These are phyloP conservation scores for Aythya baeri DNA, from an alignment of 2,113 vertebrate species.

Conservation along the genomic window DNA sequence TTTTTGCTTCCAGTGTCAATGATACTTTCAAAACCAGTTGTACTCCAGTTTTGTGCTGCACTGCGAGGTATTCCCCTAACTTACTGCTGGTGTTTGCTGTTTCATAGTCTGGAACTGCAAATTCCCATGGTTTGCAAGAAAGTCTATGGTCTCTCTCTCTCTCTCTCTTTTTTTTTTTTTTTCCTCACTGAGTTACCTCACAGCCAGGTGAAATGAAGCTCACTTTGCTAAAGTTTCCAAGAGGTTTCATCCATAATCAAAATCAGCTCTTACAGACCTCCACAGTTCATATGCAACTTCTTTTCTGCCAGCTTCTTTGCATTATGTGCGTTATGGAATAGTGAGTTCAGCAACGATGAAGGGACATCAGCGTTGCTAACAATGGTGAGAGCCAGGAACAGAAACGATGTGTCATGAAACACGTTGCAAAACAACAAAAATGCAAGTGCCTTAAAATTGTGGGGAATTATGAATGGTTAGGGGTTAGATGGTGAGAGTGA, in stretches of 20 bases:
- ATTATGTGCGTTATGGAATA: background rate
- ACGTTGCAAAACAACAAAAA: background rate
- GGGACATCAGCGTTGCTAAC: background rate
- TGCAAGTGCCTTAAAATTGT: too few relatives aligned
- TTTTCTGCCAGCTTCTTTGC: background rate
- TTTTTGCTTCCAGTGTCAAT: fast-evolving
- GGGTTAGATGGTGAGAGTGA: background rate
- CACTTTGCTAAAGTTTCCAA: background rate
- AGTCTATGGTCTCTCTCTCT: background rate
- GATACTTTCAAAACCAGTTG: background rate
- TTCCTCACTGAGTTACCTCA: background rate
- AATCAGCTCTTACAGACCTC: background rate
- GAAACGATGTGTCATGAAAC: too few relatives aligned
- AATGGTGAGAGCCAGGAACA: background rate
- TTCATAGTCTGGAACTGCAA: background rate
- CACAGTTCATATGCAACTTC: background rate
- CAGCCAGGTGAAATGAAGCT: background rate
- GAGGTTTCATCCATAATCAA: background rate
- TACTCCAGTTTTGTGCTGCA: background rate
- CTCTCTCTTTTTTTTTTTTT: background rate
- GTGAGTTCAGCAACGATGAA: background rate
- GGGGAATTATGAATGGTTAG: background rate
- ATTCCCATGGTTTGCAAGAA: background rate
- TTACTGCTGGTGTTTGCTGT: background rate
- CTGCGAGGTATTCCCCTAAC: background rate